Evolutionary conservation across 2,888 invertebrate genomes (phyloP).

Genomic region (Catonia carolina): DNA sequence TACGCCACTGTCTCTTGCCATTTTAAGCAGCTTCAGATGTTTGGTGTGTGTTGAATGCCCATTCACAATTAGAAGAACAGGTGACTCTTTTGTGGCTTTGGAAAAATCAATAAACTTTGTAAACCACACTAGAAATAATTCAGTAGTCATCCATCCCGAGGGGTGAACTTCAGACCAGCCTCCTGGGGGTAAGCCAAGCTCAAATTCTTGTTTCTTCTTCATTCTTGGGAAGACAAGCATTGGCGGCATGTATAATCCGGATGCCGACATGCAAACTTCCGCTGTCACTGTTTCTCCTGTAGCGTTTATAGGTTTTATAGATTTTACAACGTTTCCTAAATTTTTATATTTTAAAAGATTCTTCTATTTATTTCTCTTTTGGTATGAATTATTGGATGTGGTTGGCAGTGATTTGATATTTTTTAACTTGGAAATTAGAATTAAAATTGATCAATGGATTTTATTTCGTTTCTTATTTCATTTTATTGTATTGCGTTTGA

Average conservation of each 20-base stretch:
- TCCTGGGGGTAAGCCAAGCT: slow-evolving; percentile 19
- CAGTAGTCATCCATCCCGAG: slow-evolving; percentile 16
- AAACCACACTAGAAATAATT: slow-evolving; percentile 14
- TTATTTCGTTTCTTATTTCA: too few species aligned
- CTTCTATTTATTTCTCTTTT: too few species aligned
- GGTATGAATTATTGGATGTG: too few species aligned
- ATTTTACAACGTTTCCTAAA: too few species aligned
- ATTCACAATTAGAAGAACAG: not conserved
- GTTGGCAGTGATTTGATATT: too few species aligned
- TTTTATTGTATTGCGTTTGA: too few species aligned
- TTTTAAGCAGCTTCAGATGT: not conserved
- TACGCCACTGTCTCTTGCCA: slow-evolving; percentile 6
- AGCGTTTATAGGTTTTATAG: too few species aligned
- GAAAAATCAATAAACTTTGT: slow-evolving; percentile 6
- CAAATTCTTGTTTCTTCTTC: slow-evolving; percentile 25
- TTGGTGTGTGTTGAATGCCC: slow-evolving; percentile 8
- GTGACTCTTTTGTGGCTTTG: not conserved
- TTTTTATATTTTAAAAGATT: too few species aligned
- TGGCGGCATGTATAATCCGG: slow-evolving; percentile 34
- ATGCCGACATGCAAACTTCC: slow-evolving; percentile 31
- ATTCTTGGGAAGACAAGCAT: slow-evolving; percentile 25
- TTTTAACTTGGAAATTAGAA: too few species aligned
- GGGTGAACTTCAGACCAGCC: slow-evolving; percentile 11
- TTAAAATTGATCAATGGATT: too few species aligned
- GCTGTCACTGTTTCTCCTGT: slow-evolving; percentile 35